Percentiles rank a stretch among this genome's conserved stretches.
Evolutionary conservation across 2,113 vertebrate species (phyloP).

Genomic region (Channa maculata): DNA sequence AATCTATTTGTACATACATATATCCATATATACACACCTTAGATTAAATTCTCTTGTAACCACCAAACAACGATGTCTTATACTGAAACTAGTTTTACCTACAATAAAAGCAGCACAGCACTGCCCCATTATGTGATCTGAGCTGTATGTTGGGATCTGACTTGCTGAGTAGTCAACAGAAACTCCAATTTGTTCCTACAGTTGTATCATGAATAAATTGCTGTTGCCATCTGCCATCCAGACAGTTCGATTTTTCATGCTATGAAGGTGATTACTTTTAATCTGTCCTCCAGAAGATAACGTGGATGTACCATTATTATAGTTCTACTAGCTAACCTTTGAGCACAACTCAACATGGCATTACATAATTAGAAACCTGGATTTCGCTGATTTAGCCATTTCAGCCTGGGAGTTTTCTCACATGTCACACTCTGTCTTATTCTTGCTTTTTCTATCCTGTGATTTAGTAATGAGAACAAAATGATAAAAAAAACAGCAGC

Average conservation of each 20-base stretch:
- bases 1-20: too few species aligned
- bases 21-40: too few species aligned
- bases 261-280: conserved; percentile 29
- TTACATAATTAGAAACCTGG: conserved; percentile 12
- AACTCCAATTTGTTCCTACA: conserved; percentile 21
- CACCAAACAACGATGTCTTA: neutral
- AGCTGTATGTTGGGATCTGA: conserved; percentile 24
- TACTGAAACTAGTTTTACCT: neutral
- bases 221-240: conserved; percentile 35
- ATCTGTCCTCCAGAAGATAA: conserved; percentile 20
- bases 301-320: conserved; percentile 20
- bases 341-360: conserved; percentile 20
- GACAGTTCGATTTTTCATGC: conserved; percentile 31
- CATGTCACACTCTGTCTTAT: conserved; percentile 3
- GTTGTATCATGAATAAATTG: conserved; percentile 35
- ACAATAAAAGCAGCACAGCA: neutral
- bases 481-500: conserved; percentile 25
- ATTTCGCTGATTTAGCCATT: conserved; percentile 11
- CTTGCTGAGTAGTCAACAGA: conserved; percentile 2
- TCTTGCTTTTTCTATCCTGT: neutral
- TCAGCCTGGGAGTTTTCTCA: neutral
- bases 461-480: conserved; percentile 28
- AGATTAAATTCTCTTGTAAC: too few species aligned
- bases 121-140: neutral
- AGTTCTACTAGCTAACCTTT: conserved; percentile 31